Conservation (phyloP, 37 sponge, comb jelly and placozoan genomes). For the Spongilla lacustris region DNA sequence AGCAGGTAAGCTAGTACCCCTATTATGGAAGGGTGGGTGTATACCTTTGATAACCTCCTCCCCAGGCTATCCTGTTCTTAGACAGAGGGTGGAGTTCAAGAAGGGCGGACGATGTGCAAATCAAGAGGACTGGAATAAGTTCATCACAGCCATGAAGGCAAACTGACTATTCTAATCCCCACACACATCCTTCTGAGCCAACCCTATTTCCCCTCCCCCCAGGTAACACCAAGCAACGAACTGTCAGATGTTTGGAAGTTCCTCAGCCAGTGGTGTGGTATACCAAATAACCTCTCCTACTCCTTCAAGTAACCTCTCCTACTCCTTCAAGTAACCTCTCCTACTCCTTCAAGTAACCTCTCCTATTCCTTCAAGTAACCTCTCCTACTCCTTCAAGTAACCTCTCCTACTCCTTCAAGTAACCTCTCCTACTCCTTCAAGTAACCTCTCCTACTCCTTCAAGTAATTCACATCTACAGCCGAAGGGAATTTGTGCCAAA, state of each 20-base stretch:
- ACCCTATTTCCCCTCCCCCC: not conserved
- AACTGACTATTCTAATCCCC: not conserved
- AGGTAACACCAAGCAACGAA: conserved; percentile 79
- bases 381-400: conserved; percentile 82
- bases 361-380: conserved; percentile 53
- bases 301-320: not conserved
- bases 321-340: not conserved
- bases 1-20: too few relatives aligned
- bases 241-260: conserved; percentile 89
- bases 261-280: conserved; percentile 85
- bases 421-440: too few relatives aligned
- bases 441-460: too few relatives aligned
- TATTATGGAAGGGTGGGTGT: too few relatives aligned
- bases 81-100: conserved; percentile 89
- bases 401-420: not conserved
- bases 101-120: conserved; percentile 68
- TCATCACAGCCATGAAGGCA: conserved; percentile 88
- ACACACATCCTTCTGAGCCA: not conserved
- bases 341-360: not conserved
- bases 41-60: too few relatives aligned
- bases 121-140: conserved; percentile 98
- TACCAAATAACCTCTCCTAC: conserved; percentile 75
- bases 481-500: too few relatives aligned
- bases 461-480: not conserved
- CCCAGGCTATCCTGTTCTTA: conserved; percentile 92